phyloP scores from a whole-genome alignment of 2,888 invertebrate species.

The Eilema depressum region DNA sequence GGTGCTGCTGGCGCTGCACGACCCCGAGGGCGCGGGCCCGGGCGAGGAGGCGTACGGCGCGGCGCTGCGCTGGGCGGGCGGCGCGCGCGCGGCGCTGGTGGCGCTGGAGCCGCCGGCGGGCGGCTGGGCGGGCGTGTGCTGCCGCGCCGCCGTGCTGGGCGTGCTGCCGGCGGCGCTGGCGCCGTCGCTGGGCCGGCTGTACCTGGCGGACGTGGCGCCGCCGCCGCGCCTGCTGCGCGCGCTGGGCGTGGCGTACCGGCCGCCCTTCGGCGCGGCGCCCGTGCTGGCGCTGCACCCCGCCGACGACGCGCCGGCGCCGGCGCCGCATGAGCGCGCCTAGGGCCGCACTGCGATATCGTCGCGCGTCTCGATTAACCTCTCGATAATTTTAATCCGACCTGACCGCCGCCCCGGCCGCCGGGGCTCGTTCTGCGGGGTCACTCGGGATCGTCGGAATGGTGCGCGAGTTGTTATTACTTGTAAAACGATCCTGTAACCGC shows the following conservation, averaged over 20 bases:
- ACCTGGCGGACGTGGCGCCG: slow-evolving; percentile 94
- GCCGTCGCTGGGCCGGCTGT: slow-evolving; percentile 86
- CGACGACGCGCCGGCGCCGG: slow-evolving; percentile 52
- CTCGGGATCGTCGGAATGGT: no score
- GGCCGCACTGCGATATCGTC: neutral
- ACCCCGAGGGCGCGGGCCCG: slow-evolving; percentile 34
- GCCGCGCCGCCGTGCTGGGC: slow-evolving; percentile 58
- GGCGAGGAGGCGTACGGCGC: neutral
- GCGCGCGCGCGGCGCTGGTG: slow-evolving; percentile 56
- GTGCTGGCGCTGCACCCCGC: slow-evolving; percentile 77
- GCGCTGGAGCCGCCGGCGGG: slow-evolving; percentile 90
- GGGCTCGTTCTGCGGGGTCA: no score
- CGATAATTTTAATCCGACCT: neutral
- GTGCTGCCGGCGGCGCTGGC: slow-evolving; percentile 59
- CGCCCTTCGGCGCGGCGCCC: slow-evolving; percentile 89
- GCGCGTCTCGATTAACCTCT: neutral
- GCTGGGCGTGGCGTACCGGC: slow-evolving; percentile 92
- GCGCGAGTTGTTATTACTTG: no score
- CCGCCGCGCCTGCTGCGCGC: slow-evolving; percentile 91
- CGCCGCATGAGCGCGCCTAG: neutral
- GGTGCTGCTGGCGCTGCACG: slow-evolving; percentile 68
- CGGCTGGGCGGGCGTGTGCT: slow-evolving; percentile 58
- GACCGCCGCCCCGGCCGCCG: no score
- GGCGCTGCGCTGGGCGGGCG: slow-evolving; percentile 89
- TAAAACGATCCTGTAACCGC: no score